Evolutionary conservation across 2,797 vertebrate species (phyloP).

Genomic region (Lerista edwardsae): DNA sequence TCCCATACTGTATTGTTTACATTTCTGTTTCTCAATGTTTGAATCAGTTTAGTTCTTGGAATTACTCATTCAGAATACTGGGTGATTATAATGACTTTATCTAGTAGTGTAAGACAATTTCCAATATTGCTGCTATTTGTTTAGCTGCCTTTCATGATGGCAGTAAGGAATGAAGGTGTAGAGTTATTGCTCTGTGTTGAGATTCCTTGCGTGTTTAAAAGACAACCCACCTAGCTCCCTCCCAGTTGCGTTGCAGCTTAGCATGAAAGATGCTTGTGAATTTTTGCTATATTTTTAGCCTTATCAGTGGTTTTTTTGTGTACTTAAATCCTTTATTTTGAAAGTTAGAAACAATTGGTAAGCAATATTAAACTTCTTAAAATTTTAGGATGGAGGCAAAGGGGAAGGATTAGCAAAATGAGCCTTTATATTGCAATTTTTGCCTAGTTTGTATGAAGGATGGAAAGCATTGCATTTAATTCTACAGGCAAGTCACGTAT

Average conservation of each 20-base stretch:
- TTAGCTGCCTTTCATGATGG: not conserved
- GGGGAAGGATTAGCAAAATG: too few relatives aligned
- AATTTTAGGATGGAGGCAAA: too few relatives aligned
- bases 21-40: not conserved
- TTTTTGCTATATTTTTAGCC: too few relatives aligned
- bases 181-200: not conserved
- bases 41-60: not conserved
- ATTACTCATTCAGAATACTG: not conserved
- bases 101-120: not conserved
- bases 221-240: not conserved
- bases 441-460: too few relatives aligned
- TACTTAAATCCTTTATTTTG: too few relatives aligned
- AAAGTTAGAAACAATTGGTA: too few relatives aligned
- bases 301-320: too few relatives aligned
- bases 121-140: not conserved
- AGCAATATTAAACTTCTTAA: too few relatives aligned
- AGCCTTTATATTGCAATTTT: too few relatives aligned
- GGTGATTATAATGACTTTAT: not conserved
- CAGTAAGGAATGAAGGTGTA: not conserved
- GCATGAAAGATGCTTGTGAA: too few relatives aligned
- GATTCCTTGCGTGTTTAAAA: not conserved
- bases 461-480: too few relatives aligned
- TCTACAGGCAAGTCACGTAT: too few relatives aligned
- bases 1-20: fast-evolving
- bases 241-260: not conserved